phyloP scores from a whole-genome alignment of 2,888 invertebrate species.

The Pemphredon lugubris region DNA sequence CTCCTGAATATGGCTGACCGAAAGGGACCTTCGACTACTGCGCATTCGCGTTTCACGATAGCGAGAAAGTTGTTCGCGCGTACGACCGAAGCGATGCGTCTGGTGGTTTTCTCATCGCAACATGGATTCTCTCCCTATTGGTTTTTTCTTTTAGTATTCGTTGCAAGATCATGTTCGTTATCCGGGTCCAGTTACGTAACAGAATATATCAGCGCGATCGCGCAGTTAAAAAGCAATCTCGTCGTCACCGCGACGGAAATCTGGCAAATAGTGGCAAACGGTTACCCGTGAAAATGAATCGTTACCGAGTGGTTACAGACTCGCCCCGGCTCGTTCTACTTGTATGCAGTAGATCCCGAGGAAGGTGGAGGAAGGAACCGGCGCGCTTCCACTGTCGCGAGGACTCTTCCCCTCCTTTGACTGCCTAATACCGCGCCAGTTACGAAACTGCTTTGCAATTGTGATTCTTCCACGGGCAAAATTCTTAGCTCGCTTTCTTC shows the following conservation, averaged over 20 bases:
- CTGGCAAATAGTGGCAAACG: slow-evolving; percentile 32
- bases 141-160: no score
- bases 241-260: slow-evolving; percentile 29
- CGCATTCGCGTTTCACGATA: no score
- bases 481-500: slow-evolving; percentile 47
- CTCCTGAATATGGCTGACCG: slow-evolving; percentile 60
- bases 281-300: slow-evolving; percentile 20
- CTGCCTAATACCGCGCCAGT: slow-evolving; percentile 69
- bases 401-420: slow-evolving; percentile 44
- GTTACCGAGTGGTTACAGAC: slow-evolving; percentile 6
- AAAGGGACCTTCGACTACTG: slow-evolving; percentile 7
- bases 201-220: slow-evolving; percentile 23
- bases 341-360: background rate
- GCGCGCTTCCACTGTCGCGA: background rate
- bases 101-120: no score
- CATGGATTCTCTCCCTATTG: no score
- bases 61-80: no score
- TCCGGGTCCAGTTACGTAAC: background rate
- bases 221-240: slow-evolving; percentile 32
- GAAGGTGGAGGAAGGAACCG: background rate
- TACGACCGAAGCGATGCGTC: no score
- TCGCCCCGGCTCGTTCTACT: background rate
- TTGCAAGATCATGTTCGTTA: no score
- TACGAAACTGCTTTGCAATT: slow-evolving; percentile 73
- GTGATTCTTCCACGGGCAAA: slow-evolving; percentile 66